phyloP scores from a whole-genome alignment of 2,888 invertebrate species.

The Archaeoteleia sp. region DNA sequence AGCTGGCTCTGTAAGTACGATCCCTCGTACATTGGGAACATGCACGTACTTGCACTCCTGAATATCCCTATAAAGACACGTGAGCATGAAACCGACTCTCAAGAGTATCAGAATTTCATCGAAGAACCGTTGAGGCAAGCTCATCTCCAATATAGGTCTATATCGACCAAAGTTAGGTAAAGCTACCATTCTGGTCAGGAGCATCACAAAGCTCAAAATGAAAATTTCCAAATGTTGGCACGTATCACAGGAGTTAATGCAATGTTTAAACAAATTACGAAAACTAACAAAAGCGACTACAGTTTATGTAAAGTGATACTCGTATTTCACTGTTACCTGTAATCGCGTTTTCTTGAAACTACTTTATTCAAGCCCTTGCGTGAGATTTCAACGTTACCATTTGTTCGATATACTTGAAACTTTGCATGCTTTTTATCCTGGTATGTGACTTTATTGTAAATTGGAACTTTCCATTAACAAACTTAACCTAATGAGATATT shows the following conservation, averaged over 20 bases:
- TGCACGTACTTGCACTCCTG: slow-evolving; percentile 36
- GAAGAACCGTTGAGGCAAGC: slow-evolving; percentile 43
- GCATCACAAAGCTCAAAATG: too few relatives aligned
- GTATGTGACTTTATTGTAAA: neutral
- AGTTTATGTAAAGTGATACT: slow-evolving; percentile 42
- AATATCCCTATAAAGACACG: slow-evolving; percentile 37
- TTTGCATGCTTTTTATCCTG: slow-evolving; percentile 7
- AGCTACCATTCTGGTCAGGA: too few relatives aligned
- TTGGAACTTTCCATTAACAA: neutral
- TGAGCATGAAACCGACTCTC: slow-evolving; percentile 37
- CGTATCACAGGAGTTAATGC: slow-evolving; percentile 19
- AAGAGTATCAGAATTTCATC: slow-evolving; percentile 45
- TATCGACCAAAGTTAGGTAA: slow-evolving; percentile 34
- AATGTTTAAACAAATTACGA: slow-evolving; percentile 17
- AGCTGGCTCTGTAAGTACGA: slow-evolving; percentile 27
- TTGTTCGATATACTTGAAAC: slow-evolving; percentile 29
- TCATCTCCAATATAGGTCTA: slow-evolving; percentile 18
- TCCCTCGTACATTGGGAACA: slow-evolving; percentile 24
- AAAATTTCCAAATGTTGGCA: slow-evolving; percentile 31
- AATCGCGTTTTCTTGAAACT: slow-evolving; percentile 40
- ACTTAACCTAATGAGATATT: slow-evolving; percentile 29
- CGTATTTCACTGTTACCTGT: slow-evolving; percentile 42
- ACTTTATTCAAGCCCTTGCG: slow-evolving; percentile 34
- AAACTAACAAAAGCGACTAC: slow-evolving; percentile 36
- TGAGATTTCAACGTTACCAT: slow-evolving; percentile 39